These are phyloP conservation scores for Phaethornis superciliosus DNA, from an alignment of 2,113 vertebrate genomes.

Conservation along the genomic window DNA sequence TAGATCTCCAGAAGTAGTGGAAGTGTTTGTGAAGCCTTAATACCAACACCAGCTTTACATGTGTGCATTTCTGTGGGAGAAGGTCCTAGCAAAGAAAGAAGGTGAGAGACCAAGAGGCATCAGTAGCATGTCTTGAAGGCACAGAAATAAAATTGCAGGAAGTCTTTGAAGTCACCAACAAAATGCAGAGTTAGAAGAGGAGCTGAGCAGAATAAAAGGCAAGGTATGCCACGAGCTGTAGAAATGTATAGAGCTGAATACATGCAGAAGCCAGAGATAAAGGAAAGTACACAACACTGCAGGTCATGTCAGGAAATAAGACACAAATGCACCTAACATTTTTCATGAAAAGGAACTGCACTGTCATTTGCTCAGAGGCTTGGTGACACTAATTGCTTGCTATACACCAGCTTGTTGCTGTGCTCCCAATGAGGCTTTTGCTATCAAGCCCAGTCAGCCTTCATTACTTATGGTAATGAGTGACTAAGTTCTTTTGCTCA, in stretches of 20 bases:
- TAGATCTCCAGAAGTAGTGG: background rate
- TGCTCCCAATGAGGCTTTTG: background rate
- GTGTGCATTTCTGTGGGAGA: background rate
- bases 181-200: background rate
- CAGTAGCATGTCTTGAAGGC: background rate
- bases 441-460: background rate
- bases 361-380: background rate
- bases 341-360: background rate
- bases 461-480: slow-evolving; percentile 20
- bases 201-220: background rate
- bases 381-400: background rate
- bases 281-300: fast-evolving
- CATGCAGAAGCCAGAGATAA: background rate
- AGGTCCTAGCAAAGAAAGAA: background rate
- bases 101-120: background rate
- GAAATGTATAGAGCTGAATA: background rate
- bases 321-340: background rate
- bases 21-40: background rate
- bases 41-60: background rate
- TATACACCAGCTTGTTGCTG: background rate
- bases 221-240: background rate
- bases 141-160: background rate
- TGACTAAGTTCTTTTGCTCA: background rate
- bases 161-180: background rate
- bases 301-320: background rate